A percentile compares a stretch with the other conserved stretches of the same genome.
These are phyloP conservation scores for Maccullochella peelii DNA, from an alignment of 2,113 vertebrate species.

Conservation along the genomic window DNA sequence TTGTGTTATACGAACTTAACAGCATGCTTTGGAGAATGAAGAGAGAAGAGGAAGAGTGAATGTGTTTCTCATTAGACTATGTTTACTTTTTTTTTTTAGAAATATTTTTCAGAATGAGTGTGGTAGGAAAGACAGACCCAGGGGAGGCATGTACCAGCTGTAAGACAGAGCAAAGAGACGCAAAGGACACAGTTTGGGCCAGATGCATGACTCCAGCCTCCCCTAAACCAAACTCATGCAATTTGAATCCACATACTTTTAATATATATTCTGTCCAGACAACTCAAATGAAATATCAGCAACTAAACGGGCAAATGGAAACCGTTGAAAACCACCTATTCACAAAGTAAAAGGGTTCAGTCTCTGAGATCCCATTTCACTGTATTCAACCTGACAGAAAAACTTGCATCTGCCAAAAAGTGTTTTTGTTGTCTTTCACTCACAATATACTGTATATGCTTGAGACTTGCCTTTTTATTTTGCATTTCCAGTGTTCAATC, in stretches of 20 bases:
- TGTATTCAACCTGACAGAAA: constrained; percentile 43
- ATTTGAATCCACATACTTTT: constrained; percentile 51
- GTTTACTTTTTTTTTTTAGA: constrained; percentile 15
- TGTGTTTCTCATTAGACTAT: constrained; percentile 39
- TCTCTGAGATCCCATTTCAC: constrained; percentile 60
- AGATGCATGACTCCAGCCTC: constrained; percentile 4
- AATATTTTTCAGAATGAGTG: constrained; percentile 9
- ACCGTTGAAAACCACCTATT: constrained; percentile 45
- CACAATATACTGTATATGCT: not conserved
- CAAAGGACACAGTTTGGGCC: constrained; percentile 2
- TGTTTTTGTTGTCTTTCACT: constrained; percentile 25
- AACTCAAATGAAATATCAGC: constrained; percentile 59
- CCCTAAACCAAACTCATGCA: constrained; percentile 41
- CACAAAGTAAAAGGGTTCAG: constrained; percentile 56
- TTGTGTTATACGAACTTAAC: constrained; percentile 42
- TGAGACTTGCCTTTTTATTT: constrained; percentile 23
- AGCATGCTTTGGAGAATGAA: constrained; percentile 7
- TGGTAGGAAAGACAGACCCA: constrained; percentile 1
- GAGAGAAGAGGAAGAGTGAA: not conserved
- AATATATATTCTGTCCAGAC: constrained; percentile 63
- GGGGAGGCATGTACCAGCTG: not conserved
- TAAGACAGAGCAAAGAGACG: not conserved
- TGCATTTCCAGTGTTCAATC: constrained; percentile 43
- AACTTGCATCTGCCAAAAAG: constrained; percentile 41
- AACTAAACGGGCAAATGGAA: constrained; percentile 53